Evolutionary conservation across 1,140 invertebrate species (phyloP), one percentile per base, ranked within the genome.

Genomic region (Drosophila rufa): DNA sequence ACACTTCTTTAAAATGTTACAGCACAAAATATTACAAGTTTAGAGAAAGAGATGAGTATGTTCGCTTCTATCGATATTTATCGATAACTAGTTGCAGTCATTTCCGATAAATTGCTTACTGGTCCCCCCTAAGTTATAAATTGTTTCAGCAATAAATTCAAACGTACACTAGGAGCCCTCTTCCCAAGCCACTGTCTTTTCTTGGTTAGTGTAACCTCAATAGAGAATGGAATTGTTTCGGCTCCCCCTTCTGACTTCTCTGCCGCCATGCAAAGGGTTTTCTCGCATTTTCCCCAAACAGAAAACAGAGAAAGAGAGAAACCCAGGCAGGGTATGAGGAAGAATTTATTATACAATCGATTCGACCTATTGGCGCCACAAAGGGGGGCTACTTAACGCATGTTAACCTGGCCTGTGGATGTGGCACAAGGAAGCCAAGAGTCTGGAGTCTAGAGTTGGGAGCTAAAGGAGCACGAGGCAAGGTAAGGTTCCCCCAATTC

Each of bases 271-370:
- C 33, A 50, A 67, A 45, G 53, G 45, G 46, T 15, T 71, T 51
- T 59, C 67, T 51, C 14, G n/a, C 53, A 59, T 50, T 36, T 61
- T 43, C 27, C 38, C 12, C 4, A 50, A 36, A 9, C 17, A 36
- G 59, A 64, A 61, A 17, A n/a, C 30, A 27, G 12, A 38, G 4
- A 27, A 22, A 36, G 8, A 40, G 33, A 27, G 40, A n/a, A 17
- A 51, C 12, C 11, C 11, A 11, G 30, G 40, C 25, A 4, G 11
- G n/a, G 15, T 7, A 59, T 42, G 38, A 14, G 46, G 38, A 73
- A 22, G 68, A 60, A 60, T 43, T 22, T 48, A 73, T 84, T 84
- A 83, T 84, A 80, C 81, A 83, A 83, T 67, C 79, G 80, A 83
- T 79, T 80, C 62, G 61, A 53, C 48, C 48, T 78, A 58, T 85